These are phyloP conservation scores for Incurvaria masculella DNA, from an alignment of 2,888 invertebrate species.

Conservation along the genomic window DNA sequence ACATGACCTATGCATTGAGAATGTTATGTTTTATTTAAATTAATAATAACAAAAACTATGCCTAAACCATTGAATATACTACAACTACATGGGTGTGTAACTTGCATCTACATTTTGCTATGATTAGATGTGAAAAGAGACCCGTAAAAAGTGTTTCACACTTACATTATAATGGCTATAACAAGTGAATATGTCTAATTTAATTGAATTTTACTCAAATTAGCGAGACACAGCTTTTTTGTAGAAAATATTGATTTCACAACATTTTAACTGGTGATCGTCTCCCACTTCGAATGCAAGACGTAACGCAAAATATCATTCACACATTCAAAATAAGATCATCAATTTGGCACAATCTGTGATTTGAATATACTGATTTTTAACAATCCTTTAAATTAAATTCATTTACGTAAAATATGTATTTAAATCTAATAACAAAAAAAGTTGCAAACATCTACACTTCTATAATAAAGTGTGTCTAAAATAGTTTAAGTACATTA, in stretches of 20 bases:
- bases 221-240: too few species aligned
- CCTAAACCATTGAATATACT: background rate
- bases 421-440: background rate
- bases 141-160: too few species aligned
- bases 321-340: background rate
- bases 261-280: too few species aligned
- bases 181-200: too few species aligned
- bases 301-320: too few species aligned
- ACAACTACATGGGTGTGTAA: background rate
- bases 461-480: background rate
- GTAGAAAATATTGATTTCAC: too few species aligned
- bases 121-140: too few species aligned
- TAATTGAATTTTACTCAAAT: too few species aligned
- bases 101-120: too few species aligned
- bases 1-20: background rate
- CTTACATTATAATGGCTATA: too few species aligned
- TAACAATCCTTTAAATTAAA: background rate
- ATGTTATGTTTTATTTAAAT: background rate
- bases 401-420: background rate
- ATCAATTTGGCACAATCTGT: background rate
- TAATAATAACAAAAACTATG: background rate
- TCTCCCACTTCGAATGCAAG: too few species aligned
- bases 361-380: background rate
- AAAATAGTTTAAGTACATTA: background rate
- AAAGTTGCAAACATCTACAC: background rate